Evolutionary conservation across 2,113 vertebrate species (phyloP).

Genomic region (Pseudorectes ferrugineus): DNA sequence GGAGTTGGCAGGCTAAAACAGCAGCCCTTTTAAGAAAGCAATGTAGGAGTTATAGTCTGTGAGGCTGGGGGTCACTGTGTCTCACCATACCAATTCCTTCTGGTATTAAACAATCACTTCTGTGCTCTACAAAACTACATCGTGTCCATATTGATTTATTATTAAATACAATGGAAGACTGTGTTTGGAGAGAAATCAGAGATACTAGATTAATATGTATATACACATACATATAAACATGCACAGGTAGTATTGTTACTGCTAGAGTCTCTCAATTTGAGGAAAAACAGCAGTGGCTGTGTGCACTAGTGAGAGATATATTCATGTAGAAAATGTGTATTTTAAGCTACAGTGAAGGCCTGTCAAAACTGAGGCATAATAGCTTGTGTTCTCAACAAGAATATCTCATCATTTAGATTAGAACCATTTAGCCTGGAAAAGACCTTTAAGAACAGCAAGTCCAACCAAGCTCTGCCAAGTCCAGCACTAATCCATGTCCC

Average conservation of each 20-base stretch:
- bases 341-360: background rate
- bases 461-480: background rate
- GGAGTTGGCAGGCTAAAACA: background rate
- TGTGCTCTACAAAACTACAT: background rate
- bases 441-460: background rate
- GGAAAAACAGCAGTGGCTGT: background rate
- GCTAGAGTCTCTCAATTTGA: background rate
- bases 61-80: background rate
- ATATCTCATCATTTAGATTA: background rate
- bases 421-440: background rate
- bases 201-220: background rate
- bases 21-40: background rate
- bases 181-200: background rate
- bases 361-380: background rate
- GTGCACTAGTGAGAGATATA: background rate
- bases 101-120: background rate
- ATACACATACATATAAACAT: fast-evolving
- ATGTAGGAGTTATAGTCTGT: background rate
- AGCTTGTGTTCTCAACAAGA: background rate
- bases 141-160: background rate
- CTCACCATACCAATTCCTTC: background rate
- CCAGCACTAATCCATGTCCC: background rate
- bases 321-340: background rate
- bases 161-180: background rate
- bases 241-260: background rate